Evolutionary conservation across 2,113 vertebrate species (phyloP), one percentile per base, ranked within the genome.

Genomic region (Picathartes gymnocephalus): DNA sequence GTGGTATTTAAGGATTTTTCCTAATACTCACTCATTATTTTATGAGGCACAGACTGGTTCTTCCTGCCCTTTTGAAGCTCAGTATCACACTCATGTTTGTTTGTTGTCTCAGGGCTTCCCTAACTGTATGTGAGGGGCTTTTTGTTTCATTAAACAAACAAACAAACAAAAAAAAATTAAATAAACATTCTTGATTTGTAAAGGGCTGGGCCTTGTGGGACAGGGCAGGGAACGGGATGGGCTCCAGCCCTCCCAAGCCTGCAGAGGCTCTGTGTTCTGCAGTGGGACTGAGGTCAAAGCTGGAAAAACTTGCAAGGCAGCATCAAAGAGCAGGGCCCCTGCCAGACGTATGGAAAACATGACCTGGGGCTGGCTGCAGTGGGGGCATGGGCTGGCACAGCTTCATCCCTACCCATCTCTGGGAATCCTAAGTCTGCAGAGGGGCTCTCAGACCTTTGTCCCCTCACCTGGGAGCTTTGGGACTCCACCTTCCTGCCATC

Each of bases 81-180:
- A 61, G 48, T 54, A 51, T 95, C 88, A 68, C 76, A 81, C 60
- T 93, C 81, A 24, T 51, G 60, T 88, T 88, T 45, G 2, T 92
- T 90, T 93, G 71, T 92, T 95, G 79, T 93, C 90, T 88, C 56
- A 60, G 92, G 95, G 86, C 72, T 96, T 96, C 95, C 95, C 93
- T 88, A 88, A 65, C 44, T 89, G 77, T 37, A 25, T 6, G 19
- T 30, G 48, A 93, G 53, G 37, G 22, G 7, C 0, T 1, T 53
- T 47, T 47, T 82, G 61, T 68, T 89, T 89, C 22, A n/a, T 45
- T 53, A 13, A 15, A n/a, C n/a, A n/a, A n/a, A n/a, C n/a, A n/a
- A n/a, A n/a, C n/a, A n/a, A n/a, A n/a, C n/a, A 22, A 50, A 80
- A 53, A 31, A 10, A 72, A 78, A 58, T 15, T 23, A 92, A 92